phyloP scores from a whole-genome alignment of 2,797 vertebrate genomes.

The Stomatorhinus walkeri region DNA sequence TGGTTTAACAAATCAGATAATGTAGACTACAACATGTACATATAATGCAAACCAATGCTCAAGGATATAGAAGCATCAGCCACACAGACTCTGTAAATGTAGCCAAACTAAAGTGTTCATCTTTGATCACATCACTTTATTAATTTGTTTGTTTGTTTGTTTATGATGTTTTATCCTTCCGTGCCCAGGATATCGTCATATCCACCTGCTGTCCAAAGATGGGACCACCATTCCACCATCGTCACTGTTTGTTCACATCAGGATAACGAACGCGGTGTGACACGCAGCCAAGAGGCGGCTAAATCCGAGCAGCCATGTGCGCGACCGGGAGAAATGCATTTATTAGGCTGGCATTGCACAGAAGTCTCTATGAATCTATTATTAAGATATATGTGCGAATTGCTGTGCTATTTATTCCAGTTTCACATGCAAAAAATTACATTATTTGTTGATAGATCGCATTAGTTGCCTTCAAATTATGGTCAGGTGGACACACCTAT shows the following conservation, averaged over 20 bases:
- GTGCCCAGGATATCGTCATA: constrained; percentile 75
- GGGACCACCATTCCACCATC: constrained; percentile 80
- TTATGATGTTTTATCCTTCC: not conserved
- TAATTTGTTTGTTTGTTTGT: not conserved
- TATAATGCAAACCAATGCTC: not conserved
- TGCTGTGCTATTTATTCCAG: not conserved
- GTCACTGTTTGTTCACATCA: constrained; percentile 78
- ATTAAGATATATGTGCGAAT: not conserved
- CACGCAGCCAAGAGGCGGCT: not conserved
- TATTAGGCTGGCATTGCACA: not conserved
- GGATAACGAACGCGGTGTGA: constrained; percentile 51
- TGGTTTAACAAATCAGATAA: not conserved
- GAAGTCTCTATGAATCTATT: not conserved
- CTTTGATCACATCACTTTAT: not conserved
- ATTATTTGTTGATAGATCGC: not conserved
- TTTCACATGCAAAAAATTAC: not conserved
- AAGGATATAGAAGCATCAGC: not conserved
- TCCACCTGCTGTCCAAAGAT: constrained; percentile 80
- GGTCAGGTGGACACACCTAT: not conserved
- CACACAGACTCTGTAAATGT: not conserved
- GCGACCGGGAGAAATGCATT: not conserved
- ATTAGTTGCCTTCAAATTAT: not conserved
- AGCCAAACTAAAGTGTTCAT: not conserved
- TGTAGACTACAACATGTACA: not conserved
- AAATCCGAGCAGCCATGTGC: not conserved